Evolutionary conservation across 2,888 invertebrate genomes (phyloP).

Genomic region (Tortricodes alternella): DNA sequence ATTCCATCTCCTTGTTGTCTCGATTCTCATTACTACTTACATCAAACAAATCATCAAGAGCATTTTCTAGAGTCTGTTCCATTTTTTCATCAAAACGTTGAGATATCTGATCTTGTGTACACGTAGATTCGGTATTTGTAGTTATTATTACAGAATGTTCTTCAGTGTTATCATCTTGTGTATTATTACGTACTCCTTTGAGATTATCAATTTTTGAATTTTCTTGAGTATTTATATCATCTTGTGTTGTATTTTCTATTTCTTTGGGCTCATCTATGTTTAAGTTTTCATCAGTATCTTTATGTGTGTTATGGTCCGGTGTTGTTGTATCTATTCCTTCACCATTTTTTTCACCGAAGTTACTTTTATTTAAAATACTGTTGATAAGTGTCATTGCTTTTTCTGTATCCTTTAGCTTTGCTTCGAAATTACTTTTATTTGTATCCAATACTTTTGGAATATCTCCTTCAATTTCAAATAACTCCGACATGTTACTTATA

Average conservation of each 20-base stretch:
- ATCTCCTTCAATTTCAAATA: constrained; percentile 43
- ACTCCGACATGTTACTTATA: constrained; percentile 36
- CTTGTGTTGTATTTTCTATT: background rate
- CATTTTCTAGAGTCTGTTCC: constrained; percentile 59
- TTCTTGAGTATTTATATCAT: background rate
- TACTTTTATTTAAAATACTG: constrained; percentile 46
- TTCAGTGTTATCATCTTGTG: background rate
- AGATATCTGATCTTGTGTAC: constrained; percentile 25
- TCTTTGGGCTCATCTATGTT: background rate
- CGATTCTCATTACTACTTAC: constrained; percentile 48
- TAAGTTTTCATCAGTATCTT: background rate
- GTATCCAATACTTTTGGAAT: constrained; percentile 53
- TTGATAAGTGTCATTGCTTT: constrained; percentile 57
- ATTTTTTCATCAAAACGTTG: constrained; percentile 55
- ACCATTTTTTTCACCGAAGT: background rate
- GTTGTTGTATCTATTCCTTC: background rate
- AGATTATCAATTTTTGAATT: background rate
- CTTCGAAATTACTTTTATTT: background rate
- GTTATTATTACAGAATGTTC: background rate
- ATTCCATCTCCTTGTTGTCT: constrained; percentile 62
- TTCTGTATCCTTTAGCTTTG: constrained; percentile 59
- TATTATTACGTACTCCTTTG: background rate
- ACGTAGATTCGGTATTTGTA: background rate
- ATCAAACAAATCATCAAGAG: constrained; percentile 60
- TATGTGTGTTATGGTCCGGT: background rate